Percentiles rank a stretch among this genome's conserved stretches.
phyloP scores from a whole-genome alignment of 2,888 invertebrate species.

The Agrochola litura region DNA sequence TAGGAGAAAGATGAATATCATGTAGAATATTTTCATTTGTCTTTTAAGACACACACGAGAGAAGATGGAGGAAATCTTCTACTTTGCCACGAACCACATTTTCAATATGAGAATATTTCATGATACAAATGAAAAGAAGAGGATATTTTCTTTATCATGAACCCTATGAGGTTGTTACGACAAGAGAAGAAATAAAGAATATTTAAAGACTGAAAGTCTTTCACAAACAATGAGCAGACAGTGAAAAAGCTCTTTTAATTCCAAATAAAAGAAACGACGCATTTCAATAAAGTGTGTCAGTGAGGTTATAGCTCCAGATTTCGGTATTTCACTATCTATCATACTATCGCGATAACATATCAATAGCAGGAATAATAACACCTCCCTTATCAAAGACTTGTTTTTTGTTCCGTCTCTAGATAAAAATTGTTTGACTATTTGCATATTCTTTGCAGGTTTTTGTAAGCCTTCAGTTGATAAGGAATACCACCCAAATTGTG shows the following conservation, averaged over 20 bases:
- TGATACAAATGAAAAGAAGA: background rate
- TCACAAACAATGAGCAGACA: slow-evolving; percentile 30
- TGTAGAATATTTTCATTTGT: background rate
- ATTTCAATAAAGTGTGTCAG: slow-evolving; percentile 61
- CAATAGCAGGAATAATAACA: slow-evolving; percentile 58
- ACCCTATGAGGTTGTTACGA: background rate
- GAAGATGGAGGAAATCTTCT: background rate
- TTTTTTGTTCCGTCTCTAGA: slow-evolving; percentile 58
- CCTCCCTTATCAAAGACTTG: slow-evolving; percentile 44
- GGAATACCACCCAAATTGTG: slow-evolving; percentile 17
- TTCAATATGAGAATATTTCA: background rate
- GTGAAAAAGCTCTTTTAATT: slow-evolving; percentile 15
- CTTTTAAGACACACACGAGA: background rate
- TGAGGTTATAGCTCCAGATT: slow-evolving; percentile 61
- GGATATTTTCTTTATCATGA: background rate
- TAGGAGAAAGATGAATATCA: background rate
- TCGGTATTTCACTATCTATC: slow-evolving; percentile 41
- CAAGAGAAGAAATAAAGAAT: background rate
- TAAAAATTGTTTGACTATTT: slow-evolving; percentile 54
- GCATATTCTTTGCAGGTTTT: slow-evolving; percentile 27
- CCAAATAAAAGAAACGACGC: slow-evolving; percentile 51
- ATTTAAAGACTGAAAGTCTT: slow-evolving; percentile 5
- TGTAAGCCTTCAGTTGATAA: slow-evolving; percentile 10
- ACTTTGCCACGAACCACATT: background rate
- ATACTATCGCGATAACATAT: slow-evolving; percentile 55